These are phyloP conservation scores for Bombus pascuorum DNA, from an alignment of 1,140 invertebrate species.

Conservation along the genomic window DNA sequence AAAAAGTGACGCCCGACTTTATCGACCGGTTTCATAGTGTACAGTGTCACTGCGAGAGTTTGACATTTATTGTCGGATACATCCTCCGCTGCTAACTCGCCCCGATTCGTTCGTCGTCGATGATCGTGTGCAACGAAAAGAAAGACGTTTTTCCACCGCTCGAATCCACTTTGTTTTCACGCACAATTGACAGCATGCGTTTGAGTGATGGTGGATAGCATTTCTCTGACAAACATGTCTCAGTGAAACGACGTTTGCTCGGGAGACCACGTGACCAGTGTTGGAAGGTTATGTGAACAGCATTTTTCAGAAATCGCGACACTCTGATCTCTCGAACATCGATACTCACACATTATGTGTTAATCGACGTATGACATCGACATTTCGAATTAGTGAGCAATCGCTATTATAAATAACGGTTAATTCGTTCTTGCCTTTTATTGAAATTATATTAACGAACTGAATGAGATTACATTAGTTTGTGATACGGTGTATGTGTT, in stretches of 20 bases:
- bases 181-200: neutral
- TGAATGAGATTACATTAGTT: neutral
- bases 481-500: neutral
- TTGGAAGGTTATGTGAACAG: neutral
- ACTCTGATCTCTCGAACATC: neutral
- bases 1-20: neutral
- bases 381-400: neutral
- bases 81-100: neutral
- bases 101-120: neutral
- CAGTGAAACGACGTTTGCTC: neutral
- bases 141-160: neutral
- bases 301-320: neutral
- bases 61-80: neutral
- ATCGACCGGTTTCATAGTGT: neutral
- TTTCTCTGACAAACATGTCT: neutral
- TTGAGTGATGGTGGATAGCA: constrained; percentile 20
- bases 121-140: neutral
- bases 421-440: neutral
- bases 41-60: neutral
- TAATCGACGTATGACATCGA: neutral
- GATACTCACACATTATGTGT: neutral
- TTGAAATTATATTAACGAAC: too few relatives aligned
- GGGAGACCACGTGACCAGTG: constrained; percentile 30
- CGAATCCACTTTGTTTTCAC: neutral
- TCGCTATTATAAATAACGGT: neutral